phyloP scores from a whole-genome alignment of 1,140 invertebrate genomes.

The Conus ventricosus region DNA sequence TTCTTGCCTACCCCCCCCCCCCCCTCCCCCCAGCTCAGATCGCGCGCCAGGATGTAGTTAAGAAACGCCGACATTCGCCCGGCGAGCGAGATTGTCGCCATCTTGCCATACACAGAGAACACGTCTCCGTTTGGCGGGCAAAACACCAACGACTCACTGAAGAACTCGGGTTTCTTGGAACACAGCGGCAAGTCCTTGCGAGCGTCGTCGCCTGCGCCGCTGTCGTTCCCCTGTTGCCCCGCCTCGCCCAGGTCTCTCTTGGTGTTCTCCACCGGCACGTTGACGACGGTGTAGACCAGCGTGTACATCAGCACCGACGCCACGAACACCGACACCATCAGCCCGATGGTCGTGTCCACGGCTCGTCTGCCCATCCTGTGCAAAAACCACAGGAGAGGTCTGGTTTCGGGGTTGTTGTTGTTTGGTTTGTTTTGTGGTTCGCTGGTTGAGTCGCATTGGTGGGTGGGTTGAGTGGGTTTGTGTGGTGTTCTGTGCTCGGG shows the following conservation, averaged over 20 bases:
- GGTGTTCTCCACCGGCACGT: slow-evolving; percentile 14
- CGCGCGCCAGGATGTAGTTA: no score
- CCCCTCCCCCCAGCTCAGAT: no score
- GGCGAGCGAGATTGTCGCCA: no score
- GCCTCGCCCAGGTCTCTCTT: neutral
- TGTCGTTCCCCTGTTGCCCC: neutral
- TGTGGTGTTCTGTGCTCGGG: no score
- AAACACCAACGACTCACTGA: slow-evolving; percentile 18
- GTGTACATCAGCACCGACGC: slow-evolving; percentile 26
- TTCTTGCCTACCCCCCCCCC: no score
- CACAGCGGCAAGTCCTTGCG: slow-evolving; percentile 5
- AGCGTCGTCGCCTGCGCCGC: neutral
- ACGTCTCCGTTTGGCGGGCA: no score
- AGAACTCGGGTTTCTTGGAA: slow-evolving; percentile 25
- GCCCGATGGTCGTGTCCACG: slow-evolving; percentile 24
- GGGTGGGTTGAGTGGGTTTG: no score
- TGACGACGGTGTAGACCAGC: slow-evolving; percentile 23
- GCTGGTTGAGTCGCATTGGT: no score
- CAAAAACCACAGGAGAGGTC: neutral
- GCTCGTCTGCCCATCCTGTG: slow-evolving; percentile 29
- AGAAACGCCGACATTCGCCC: no score
- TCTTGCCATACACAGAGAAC: no score
- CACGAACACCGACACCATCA: slow-evolving; percentile 22
- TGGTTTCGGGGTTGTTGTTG: neutral
- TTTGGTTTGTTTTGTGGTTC: neutral